phyloP scores from a whole-genome alignment of 2,113 vertebrate genomes.

The Lycocorax pyrrhopterus region DNA sequence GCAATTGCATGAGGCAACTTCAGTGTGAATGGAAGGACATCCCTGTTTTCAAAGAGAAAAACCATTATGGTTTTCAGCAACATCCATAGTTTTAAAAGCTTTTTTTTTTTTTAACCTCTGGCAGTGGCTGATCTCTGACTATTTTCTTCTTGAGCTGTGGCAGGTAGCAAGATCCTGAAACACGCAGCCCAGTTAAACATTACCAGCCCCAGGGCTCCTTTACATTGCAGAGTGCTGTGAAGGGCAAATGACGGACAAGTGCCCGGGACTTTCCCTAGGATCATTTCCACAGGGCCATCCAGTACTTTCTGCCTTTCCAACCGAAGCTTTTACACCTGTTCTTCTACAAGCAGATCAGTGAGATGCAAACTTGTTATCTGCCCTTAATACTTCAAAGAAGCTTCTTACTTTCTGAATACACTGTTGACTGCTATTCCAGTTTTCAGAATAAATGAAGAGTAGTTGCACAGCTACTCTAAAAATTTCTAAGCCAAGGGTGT shows the following conservation, averaged over 20 bases:
- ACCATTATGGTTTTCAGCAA: neutral
- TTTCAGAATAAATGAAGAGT: neutral
- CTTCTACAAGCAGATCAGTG: neutral
- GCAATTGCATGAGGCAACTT: constrained; percentile 88
- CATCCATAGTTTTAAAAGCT: neutral
- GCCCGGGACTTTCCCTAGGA: neutral
- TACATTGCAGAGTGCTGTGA: neutral
- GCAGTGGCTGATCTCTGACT: neutral
- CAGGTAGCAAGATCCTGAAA: neutral
- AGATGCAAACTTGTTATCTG: neutral
- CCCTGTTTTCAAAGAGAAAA: constrained; percentile 70
- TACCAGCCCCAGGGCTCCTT: neutral
- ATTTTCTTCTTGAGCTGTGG: neutral
- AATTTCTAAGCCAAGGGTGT: neutral
- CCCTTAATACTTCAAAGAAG: neutral
- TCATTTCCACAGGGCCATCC: neutral
- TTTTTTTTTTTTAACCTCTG: neutral
- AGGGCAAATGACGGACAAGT: neutral
- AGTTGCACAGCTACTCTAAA: neutral
- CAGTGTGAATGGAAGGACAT: constrained; percentile 89
- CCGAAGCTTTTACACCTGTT: neutral
- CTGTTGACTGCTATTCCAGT: neutral
- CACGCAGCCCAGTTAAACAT: neutral
- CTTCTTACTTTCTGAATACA: neutral
- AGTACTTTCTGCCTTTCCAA: neutral